A percentile compares a stretch with the other conserved stretches of the same genome.
Evolutionary conservation across 2,888 invertebrate genomes (phyloP).

Genomic region (Drosophila paucipuncta): DNA sequence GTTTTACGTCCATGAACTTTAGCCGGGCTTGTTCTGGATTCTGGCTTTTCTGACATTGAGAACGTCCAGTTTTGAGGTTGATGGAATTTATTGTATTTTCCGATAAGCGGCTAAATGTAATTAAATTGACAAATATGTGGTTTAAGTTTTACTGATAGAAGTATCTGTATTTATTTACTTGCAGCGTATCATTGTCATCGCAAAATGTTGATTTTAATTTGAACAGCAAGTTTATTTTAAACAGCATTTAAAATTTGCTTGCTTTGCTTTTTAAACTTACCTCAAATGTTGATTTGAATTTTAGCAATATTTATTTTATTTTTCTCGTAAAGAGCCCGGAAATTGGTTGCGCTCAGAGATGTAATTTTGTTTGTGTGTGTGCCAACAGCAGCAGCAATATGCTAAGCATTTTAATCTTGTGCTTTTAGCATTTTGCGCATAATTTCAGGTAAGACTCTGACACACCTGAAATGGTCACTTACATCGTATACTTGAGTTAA

Average conservation of each 20-base stretch:
- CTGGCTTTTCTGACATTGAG: conserved; percentile 11
- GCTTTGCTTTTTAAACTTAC: neutral
- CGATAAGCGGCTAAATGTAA: conserved; percentile 17
- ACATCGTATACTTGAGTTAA: neutral
- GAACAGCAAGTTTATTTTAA: neutral
- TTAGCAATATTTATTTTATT: neutral
- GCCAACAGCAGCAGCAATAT: conserved; percentile 9
- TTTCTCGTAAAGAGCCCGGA: neutral
- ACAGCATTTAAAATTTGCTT: neutral
- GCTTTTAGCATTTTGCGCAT: conserved; percentile 2
- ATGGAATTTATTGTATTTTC: conserved; percentile 26
- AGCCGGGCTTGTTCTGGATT: neutral
- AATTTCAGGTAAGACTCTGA: conserved; percentile 1
- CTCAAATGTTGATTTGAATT: neutral
- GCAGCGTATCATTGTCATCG: neutral
- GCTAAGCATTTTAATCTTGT: conserved; percentile 1
- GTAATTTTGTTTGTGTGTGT: neutral
- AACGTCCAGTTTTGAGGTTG: conserved; percentile 5
- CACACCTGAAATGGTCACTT: conserved; percentile 20
- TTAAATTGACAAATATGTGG: conserved; percentile 49
- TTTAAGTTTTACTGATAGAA: neutral
- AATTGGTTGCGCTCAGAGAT: neutral
- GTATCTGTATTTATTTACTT: no score
- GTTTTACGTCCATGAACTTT: conserved; percentile 22
- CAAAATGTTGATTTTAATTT: neutral